A percentile compares a stretch with the other conserved stretches of the same genome.
Evolutionary conservation across 2,888 invertebrate species (phyloP).

Genomic region (Auanema sp.): DNA sequence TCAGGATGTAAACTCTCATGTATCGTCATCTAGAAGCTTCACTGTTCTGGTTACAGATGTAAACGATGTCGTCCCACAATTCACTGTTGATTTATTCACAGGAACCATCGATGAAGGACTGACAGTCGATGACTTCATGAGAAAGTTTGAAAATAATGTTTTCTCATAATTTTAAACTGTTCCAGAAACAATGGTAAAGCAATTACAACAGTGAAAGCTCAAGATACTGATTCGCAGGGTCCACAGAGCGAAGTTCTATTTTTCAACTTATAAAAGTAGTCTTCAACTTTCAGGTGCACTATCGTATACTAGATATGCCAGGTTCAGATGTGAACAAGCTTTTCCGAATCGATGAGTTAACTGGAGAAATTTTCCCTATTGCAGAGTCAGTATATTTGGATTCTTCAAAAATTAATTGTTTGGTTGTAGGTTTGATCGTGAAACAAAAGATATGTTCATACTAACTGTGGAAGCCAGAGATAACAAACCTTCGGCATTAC

Average conservation of each 20-base stretch:
- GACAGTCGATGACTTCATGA: constrained; percentile 54
- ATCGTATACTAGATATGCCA: constrained; percentile 55
- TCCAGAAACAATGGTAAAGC: constrained; percentile 39
- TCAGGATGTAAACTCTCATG: constrained; percentile 55
- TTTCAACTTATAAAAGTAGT: background rate
- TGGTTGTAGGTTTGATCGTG: constrained; percentile 83
- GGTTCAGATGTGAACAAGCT: constrained; percentile 31
- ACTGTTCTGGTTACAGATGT: constrained; percentile 92
- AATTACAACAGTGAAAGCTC: constrained; percentile 52
- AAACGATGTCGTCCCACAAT: constrained; percentile 79
- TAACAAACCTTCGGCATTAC: constrained; percentile 86
- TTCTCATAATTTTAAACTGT: too few relatives aligned
- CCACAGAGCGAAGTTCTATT: constrained; percentile 55
- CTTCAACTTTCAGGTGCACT: constrained; percentile 41
- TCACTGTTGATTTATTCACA: constrained; percentile 61
- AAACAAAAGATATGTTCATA: constrained; percentile 92
- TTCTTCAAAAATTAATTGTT: background rate
- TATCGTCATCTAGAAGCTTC: constrained; percentile 80
- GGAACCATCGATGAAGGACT: constrained; percentile 61
- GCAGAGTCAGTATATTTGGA: constrained; percentile 18
- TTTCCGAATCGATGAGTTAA: constrained; percentile 91
- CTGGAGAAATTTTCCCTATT: constrained; percentile 74
- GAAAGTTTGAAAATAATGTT: constrained; percentile 24
- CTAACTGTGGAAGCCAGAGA: constrained; percentile 94
- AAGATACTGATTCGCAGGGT: constrained; percentile 54